Evolutionary conservation across 2,113 vertebrate genomes (phyloP).

Genomic region (Cyphomyrus discorhynchus): DNA sequence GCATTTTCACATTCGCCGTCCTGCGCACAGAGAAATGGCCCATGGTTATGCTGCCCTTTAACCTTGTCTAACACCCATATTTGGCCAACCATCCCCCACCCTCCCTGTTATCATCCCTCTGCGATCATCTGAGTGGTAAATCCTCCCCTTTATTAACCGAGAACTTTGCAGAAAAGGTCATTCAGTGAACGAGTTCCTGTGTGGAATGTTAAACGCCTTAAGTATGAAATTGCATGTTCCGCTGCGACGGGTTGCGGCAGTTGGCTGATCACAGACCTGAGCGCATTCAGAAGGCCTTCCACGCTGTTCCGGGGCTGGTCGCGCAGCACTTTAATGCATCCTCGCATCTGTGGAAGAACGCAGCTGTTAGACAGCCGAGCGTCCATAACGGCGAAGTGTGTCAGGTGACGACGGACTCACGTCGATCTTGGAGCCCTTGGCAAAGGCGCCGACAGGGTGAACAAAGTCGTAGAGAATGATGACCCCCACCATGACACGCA

Average conservation of each 20-base stretch:
- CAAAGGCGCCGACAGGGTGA: constrained; percentile 82
- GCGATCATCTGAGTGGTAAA: neutral
- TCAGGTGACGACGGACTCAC: constrained; percentile 49
- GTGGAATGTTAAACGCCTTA: neutral
- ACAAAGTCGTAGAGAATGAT: constrained; percentile 88
- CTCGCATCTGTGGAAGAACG: constrained; percentile 74
- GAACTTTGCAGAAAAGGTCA: neutral
- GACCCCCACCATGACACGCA: constrained; percentile 87
- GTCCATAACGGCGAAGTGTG: no score
- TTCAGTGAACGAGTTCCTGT: neutral
- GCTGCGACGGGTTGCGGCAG: neutral
- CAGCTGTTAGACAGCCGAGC: neutral
- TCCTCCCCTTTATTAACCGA: neutral
- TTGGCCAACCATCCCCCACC: neutral
- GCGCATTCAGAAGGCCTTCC: constrained; percentile 85
- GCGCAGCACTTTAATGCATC: constrained; percentile 87
- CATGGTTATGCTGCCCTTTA: neutral
- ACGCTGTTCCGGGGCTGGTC: constrained; percentile 84
- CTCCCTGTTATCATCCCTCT: neutral
- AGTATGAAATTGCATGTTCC: neutral
- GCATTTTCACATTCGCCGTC: neutral
- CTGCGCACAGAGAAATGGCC: neutral
- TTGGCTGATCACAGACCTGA: constrained; percentile 62
- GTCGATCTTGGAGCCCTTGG: constrained; percentile 84
- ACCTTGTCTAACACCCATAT: neutral